Percentiles rank a stretch among this genome's conserved stretches.
Conservation (phyloP, 2,888 invertebrate species). For the Melanchra persicariae region DNA sequence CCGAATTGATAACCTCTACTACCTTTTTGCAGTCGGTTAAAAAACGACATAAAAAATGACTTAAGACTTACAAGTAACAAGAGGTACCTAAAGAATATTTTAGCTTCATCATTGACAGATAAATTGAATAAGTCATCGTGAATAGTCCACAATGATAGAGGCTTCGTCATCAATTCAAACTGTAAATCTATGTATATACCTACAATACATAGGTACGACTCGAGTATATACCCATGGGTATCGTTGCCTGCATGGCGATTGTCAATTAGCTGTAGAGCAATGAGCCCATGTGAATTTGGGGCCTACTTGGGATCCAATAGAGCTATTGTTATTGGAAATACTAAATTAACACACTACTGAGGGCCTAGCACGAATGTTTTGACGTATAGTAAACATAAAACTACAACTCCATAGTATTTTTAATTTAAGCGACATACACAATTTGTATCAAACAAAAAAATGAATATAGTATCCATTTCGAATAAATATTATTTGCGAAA, state of each 20-base stretch:
- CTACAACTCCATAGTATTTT: too few species aligned
- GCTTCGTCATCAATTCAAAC: not conserved
- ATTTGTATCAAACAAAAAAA: too few species aligned
- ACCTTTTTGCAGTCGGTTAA: too few species aligned
- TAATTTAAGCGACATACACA: too few species aligned
- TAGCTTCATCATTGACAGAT: not conserved
- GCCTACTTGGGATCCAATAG: slow-evolving; percentile 19
- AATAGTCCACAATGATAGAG: not conserved
- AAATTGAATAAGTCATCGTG: slow-evolving; percentile 1
- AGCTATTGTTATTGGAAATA: not conserved
- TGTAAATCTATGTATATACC: not conserved
- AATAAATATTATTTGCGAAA: too few species aligned
- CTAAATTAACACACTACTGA: too few species aligned
- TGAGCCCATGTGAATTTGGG: slow-evolving; percentile 27
- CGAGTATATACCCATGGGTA: not conserved
- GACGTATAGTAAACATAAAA: too few species aligned
- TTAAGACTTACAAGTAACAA: too few species aligned
- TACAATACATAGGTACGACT: not conserved
- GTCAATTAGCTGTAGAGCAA: slow-evolving; percentile 23
- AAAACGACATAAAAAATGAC: too few species aligned
- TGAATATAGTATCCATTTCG: too few species aligned
- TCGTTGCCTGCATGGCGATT: not conserved
- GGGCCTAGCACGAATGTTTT: too few species aligned
- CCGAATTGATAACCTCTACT: too few species aligned
- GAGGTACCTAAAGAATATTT: not conserved